These are phyloP conservation scores for Hemibagrus wyckioides DNA, from an alignment of 2,113 vertebrate species.

Conservation along the genomic window DNA sequence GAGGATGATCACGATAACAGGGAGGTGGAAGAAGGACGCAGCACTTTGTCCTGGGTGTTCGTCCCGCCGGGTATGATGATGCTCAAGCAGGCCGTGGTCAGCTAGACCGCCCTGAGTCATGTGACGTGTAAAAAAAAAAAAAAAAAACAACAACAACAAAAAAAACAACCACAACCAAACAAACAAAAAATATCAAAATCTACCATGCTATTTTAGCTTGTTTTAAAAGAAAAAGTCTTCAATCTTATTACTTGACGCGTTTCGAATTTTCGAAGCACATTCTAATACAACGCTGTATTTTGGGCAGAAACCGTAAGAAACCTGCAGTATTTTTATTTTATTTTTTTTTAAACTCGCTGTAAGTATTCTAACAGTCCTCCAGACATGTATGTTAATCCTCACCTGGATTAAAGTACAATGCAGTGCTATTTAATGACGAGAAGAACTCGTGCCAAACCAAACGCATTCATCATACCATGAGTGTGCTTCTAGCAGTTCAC, in stretches of 20 bases:
- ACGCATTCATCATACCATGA: background rate
- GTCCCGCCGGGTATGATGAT: slow-evolving; percentile 84
- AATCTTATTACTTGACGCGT: slow-evolving; percentile 7
- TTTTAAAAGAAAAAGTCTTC: background rate
- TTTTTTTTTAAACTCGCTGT: background rate
- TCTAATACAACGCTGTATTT: background rate
- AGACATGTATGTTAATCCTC: background rate
- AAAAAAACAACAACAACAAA: too few relatives aligned
- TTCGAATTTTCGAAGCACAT: slow-evolving; percentile 14
- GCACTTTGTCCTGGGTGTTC: slow-evolving; percentile 85
- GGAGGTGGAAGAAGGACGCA: slow-evolving; percentile 54
- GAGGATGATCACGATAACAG: slow-evolving; percentile 62
- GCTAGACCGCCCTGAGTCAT: slow-evolving; percentile 58
- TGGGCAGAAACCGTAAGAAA: background rate
- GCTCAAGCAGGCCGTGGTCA: slow-evolving; percentile 85
- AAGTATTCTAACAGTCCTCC: background rate
- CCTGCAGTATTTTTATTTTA: slow-evolving; percentile 9
- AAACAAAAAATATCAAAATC: background rate
- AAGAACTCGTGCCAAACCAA: background rate
- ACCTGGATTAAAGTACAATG: background rate
- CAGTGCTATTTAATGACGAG: background rate
- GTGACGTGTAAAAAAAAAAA: background rate
- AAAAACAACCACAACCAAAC: too few relatives aligned
- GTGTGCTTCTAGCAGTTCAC: background rate
- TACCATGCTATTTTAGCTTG: background rate